These are phyloP conservation scores for Oryctolagus cuniculus DNA, from an alignment of 2,113 vertebrate species.

Conservation along the genomic window DNA sequence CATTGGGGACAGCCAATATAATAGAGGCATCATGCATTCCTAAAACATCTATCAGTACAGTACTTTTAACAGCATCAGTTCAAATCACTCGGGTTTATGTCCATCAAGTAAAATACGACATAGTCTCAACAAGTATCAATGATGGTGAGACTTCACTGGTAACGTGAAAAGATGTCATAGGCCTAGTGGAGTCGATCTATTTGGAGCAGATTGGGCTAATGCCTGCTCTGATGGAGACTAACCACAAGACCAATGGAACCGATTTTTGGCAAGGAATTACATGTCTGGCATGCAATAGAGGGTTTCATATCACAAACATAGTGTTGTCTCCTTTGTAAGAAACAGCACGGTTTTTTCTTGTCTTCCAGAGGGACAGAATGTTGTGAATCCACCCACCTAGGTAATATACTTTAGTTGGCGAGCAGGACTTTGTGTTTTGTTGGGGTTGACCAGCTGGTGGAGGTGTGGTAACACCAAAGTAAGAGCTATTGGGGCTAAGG, in stretches of 20 bases:
- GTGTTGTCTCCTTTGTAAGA: constrained; percentile 6
- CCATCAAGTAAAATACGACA: background rate
- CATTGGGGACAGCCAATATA: background rate
- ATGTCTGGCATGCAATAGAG: background rate
- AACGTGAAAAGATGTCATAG: background rate
- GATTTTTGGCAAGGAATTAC: background rate
- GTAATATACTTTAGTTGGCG: background rate
- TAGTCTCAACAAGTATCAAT: background rate
- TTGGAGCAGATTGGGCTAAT: background rate
- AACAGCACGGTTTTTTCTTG: background rate
- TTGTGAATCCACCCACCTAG: background rate
- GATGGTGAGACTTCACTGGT: background rate
- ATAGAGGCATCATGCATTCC: background rate
- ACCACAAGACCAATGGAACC: background rate
- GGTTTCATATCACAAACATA: background rate
- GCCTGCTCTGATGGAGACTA: background rate
- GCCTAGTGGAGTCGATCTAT: background rate
- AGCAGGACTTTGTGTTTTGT: background rate
- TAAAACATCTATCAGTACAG: background rate
- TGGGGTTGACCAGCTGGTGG: constrained; percentile 7
- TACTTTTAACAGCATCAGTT: constrained; percentile 10
- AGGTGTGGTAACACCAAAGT: background rate
- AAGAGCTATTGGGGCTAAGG: background rate
- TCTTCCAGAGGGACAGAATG: background rate
- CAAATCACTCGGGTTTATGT: background rate